These are phyloP conservation scores for Creontiades dilutus DNA, from an alignment of 2,888 invertebrate species.

Conservation along the genomic window DNA sequence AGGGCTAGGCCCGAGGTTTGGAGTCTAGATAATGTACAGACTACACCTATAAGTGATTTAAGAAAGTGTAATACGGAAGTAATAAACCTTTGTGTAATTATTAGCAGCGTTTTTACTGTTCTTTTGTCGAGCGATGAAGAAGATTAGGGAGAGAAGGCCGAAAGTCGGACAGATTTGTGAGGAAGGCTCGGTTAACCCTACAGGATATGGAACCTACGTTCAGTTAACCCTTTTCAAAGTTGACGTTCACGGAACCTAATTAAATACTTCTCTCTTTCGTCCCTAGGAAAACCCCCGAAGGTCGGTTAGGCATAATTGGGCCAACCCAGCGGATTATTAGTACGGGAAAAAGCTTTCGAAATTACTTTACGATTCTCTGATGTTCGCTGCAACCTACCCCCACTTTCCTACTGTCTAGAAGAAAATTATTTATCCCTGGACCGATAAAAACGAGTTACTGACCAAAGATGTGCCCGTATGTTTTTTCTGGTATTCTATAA, in stretches of 20 bases:
- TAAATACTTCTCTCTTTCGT: not conserved
- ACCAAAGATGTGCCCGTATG: too few relatives aligned
- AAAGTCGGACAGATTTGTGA: not conserved
- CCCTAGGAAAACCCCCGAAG: not conserved
- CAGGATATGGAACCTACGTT: not conserved
- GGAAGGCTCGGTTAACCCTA: conserved; percentile 6
- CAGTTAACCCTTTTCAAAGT: conserved; percentile 23
- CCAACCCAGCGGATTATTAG: not conserved
- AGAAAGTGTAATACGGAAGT: too few relatives aligned
- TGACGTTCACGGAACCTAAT: conserved; percentile 25
- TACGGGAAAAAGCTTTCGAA: not conserved
- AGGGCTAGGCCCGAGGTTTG: too few relatives aligned
- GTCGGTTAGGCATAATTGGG: not conserved
- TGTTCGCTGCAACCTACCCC: not conserved
- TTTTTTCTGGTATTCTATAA: too few relatives aligned
- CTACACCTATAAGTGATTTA: too few relatives aligned
- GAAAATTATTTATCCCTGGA: not conserved
- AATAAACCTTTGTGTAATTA: too few relatives aligned
- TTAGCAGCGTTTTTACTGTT: too few relatives aligned
- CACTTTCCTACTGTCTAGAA: not conserved
- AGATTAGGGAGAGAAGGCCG: not conserved
- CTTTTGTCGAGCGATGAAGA: not conserved
- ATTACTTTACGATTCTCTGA: not conserved
- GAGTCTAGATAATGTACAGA: too few relatives aligned
- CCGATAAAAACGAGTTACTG: not conserved